Evolutionary conservation across 2,797 vertebrate species (phyloP).

Genomic region (Ctenosaura bakeri): DNA sequence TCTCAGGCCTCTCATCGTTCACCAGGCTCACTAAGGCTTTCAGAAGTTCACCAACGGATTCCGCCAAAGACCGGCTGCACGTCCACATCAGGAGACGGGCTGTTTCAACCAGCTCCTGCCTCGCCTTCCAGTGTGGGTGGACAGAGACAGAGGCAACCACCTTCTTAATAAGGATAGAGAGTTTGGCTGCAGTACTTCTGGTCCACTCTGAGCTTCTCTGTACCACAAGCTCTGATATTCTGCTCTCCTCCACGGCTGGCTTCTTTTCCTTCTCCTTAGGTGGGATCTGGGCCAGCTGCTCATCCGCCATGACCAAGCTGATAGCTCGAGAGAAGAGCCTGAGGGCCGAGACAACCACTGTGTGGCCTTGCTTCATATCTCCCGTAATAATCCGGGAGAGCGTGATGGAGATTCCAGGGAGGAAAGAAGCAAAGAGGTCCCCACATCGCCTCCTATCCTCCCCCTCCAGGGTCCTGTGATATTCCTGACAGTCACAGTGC

Average conservation of each 20-base stretch:
- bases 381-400: conserved; percentile 87
- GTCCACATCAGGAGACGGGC: conserved; percentile 82
- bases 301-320: conserved; percentile 88
- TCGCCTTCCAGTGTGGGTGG: conserved; percentile 94
- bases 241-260: conserved; percentile 71
- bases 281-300: conserved; percentile 80
- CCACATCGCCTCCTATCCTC: conserved; percentile 81
- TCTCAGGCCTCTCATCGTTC: conserved; percentile 86
- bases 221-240: conserved; percentile 84
- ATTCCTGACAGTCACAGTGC: conserved; percentile 87
- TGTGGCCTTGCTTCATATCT: conserved; percentile 91
- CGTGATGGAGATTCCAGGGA: conserved; percentile 88
- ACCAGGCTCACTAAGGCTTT: conserved; percentile 90
- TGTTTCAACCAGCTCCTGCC: conserved; percentile 87
- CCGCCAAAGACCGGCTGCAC: conserved; percentile 84
- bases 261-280: conserved; percentile 47
- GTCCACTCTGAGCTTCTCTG: conserved; percentile 87
- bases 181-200: conserved; percentile 83
- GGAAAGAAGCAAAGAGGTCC: conserved; percentile 89
- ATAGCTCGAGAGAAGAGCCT: conserved; percentile 87
- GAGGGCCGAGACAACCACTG: conserved; percentile 83
- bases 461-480: conserved; percentile 72
- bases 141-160: conserved; percentile 84
- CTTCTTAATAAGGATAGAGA: conserved; percentile 86
- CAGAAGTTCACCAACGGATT: conserved; percentile 84